Percentiles rank a stretch among this genome's conserved stretches.
These are phyloP conservation scores for Macrobrachium rosenbergii DNA, from an alignment of 1,140 invertebrate genomes.

Conservation along the genomic window DNA sequence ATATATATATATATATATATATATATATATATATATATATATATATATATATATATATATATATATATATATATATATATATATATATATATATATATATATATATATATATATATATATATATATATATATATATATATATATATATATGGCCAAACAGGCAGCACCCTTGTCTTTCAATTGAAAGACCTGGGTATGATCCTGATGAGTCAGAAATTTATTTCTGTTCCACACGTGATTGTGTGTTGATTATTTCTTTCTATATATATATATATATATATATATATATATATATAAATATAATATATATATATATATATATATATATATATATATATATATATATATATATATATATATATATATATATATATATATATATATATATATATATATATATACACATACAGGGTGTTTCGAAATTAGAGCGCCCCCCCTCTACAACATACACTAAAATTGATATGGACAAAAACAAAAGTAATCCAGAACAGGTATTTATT, in stretches of 20 bases:
- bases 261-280: too few species aligned
- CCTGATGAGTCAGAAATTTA: too few species aligned
- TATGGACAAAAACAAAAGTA: too few species aligned
- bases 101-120: conserved; percentile 27
- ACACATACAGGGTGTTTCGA: too few species aligned
- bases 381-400: conserved; percentile 16
- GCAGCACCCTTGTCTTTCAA: too few species aligned
- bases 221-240: too few species aligned
- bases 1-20: conserved; percentile 22
- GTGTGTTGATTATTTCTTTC: too few species aligned
- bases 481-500: too few species aligned
- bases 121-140: conserved; percentile 2
- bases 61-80: conserved; percentile 24
- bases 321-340: conserved; percentile 21
- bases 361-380: conserved; percentile 27
- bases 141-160: too few species aligned
- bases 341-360: conserved; percentile 21
- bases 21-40: conserved; percentile 1
- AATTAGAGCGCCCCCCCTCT: too few species aligned
- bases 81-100: conserved; percentile 26
- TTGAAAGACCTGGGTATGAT: too few species aligned
- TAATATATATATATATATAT: conserved; percentile 19
- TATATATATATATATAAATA: conserved; percentile 17
- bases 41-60: background rate
- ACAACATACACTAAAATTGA: too few species aligned